Base-by-base conservation (phyloP, 2,113 vertebrate species). In the Elgaria multicarinata region DNA sequence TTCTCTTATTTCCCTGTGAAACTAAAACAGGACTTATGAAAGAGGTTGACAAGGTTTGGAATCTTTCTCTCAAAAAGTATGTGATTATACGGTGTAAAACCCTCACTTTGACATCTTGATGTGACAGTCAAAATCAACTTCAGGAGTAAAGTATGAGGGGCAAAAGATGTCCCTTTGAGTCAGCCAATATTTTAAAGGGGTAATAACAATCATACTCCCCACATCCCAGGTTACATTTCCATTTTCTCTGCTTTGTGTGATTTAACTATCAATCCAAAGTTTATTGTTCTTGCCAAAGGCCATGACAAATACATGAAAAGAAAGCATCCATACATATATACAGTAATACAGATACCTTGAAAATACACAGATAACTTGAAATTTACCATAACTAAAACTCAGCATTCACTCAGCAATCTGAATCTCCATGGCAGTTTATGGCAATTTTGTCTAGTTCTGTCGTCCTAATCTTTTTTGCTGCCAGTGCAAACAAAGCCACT, bases 91-190 rank as follows among this genome's bases (percentile, higher is more conserved):
- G 55, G 66, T 2, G 20, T 66, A 69, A 53, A 58, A 50, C 26
- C 58, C 77, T 55, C 0, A 0, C 0, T 0, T 24, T 79, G 74
- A 75, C 39, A 72, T 14, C 50, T 75, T 89, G 77, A 53, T n/a
- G 0, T 0, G 20, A 66, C 69, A 76, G 42, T 74, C 50, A 0
- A n/a, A 20, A 1, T 28, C 0, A 0, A 9, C 31, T 20, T 44
- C 13, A 0, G 26, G 1, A 58, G 36, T 0, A 44, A n/a, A 24
- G 58, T 83, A 66, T 33, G 0, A 0, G 0, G 55, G 77, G 36
- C 87, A 69, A 69, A 89, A 77, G 50, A 74, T 86, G 28, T 7
- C 83, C 14, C 42, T 88, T 1, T 7, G n/a, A 81, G 64, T 20
- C 58, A 82, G 89, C 28, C 90, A 77, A 91, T 86, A 64, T 76